Conservation (phyloP, 30 jellyfish, hydroid and myxozoan genomes). For the Chrysaora quinquecirrha region DNA sequence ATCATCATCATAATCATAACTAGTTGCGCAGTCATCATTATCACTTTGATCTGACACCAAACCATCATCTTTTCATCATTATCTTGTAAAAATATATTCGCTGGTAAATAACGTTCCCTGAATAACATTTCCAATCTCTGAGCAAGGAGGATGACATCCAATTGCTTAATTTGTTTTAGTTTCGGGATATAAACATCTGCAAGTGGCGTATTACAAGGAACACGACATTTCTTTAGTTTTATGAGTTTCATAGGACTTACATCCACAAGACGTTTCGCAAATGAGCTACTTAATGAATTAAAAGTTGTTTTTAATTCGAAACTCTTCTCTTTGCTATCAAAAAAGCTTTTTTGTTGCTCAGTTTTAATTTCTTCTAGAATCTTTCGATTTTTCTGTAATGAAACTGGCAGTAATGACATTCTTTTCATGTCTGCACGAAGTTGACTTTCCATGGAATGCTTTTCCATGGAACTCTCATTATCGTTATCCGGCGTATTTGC, state of each 20-base stretch:
- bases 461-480: background rate
- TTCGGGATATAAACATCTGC: background rate
- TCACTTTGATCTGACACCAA: background rate
- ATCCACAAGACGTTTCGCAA: slow-evolving; percentile 42
- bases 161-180: background rate
- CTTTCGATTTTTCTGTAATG: background rate
- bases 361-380: background rate
- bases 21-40: background rate
- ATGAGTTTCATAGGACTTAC: slow-evolving; percentile 24
- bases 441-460: background rate
- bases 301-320: background rate
- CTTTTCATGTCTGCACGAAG: background rate
- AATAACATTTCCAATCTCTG: slow-evolving; percentile 23
- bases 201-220: slow-evolving; percentile 46
- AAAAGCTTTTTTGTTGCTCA: background rate
- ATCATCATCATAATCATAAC: slow-evolving; percentile 1
- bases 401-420: background rate
- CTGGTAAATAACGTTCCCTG: slow-evolving; percentile 29
- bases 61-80: background rate
- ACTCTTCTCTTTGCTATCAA: background rate
- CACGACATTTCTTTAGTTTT: slow-evolving; percentile 1
- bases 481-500: slow-evolving; percentile 38
- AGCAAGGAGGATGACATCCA: slow-evolving; percentile 56
- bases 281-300: slow-evolving; percentile 28
- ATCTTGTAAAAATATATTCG: background rate